Evolutionary conservation across 2,888 invertebrate species (phyloP).

Genomic region (Agriopis marginaria): DNA sequence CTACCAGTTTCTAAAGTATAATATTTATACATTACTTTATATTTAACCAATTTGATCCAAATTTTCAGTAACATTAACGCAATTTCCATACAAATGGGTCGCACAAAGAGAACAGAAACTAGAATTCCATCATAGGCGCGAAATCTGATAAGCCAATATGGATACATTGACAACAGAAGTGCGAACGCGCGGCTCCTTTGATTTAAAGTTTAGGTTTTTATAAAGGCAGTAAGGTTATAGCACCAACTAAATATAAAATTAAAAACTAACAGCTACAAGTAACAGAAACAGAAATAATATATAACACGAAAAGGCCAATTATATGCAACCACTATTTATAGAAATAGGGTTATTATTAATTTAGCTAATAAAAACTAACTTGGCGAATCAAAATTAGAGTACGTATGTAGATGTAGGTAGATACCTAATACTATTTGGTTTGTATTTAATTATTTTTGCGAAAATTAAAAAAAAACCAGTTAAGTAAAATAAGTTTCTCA

Average conservation of each 20-base stretch:
- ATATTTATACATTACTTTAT: not conserved
- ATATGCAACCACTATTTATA: too few relatives aligned
- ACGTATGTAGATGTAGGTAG: too few relatives aligned
- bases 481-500: too few relatives aligned
- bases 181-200: conserved; percentile 73
- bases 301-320: too few relatives aligned
- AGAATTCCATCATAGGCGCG: conserved; percentile 64
- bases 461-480: too few relatives aligned
- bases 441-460: too few relatives aligned
- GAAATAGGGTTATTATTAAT: too few relatives aligned
- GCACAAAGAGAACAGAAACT: conserved; percentile 44
- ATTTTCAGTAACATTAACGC: conserved; percentile 12
- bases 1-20: not conserved
- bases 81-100: conserved; percentile 26
- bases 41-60: conserved; percentile 22
- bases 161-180: conserved; percentile 67
- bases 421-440: too few relatives aligned
- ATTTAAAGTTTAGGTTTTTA: conserved; percentile 61
- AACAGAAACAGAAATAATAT: too few relatives aligned
- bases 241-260: not conserved
- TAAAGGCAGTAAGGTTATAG: conserved; percentile 19
- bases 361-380: too few relatives aligned
- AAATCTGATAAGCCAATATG: conserved; percentile 77
- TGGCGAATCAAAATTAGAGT: too few relatives aligned
- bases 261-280: too few relatives aligned